Conservation (phyloP, 2,797 vertebrate species). For the Octomys mimax region DNA sequence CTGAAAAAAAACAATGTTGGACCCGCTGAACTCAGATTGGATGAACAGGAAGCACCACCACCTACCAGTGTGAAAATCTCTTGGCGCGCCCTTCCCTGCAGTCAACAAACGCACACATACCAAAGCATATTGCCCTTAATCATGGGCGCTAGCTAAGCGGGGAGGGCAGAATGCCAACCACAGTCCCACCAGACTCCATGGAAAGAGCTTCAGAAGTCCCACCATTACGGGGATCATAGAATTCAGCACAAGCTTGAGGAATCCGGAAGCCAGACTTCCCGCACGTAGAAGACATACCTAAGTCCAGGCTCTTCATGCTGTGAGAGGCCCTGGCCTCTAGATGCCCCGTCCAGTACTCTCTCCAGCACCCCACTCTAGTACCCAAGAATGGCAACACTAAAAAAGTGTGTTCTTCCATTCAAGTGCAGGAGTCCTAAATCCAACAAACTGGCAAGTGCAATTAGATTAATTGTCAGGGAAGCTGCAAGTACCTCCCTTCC, state of each 20-base stretch:
- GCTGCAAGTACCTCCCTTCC: slow-evolving; percentile 48
- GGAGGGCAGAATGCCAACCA: neutral
- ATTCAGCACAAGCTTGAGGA: neutral
- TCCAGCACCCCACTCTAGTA: neutral
- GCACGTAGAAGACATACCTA: neutral
- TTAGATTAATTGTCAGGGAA: slow-evolving; percentile 47
- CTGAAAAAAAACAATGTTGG: slow-evolving; percentile 12
- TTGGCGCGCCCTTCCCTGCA: neutral
- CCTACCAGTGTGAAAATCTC: slow-evolving; percentile 61
- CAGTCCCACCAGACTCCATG: neutral
- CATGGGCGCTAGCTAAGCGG: neutral
- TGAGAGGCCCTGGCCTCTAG: neutral
- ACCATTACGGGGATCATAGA: neutral
- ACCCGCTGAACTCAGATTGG: slow-evolving; percentile 55
- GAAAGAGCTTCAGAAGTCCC: neutral
- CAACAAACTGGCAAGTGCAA: neutral
- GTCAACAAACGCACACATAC: neutral
- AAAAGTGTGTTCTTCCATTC: slow-evolving; percentile 34
- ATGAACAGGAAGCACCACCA: slow-evolving; percentile 64
- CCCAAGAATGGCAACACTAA: neutral
- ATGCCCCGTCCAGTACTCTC: neutral
- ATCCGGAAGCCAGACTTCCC: neutral
- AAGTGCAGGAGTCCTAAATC: neutral
- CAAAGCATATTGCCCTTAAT: neutral
- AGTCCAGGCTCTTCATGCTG: neutral